phyloP scores from a whole-genome alignment of 1,140 invertebrate species.

The Diuraphis noxia region DNA sequence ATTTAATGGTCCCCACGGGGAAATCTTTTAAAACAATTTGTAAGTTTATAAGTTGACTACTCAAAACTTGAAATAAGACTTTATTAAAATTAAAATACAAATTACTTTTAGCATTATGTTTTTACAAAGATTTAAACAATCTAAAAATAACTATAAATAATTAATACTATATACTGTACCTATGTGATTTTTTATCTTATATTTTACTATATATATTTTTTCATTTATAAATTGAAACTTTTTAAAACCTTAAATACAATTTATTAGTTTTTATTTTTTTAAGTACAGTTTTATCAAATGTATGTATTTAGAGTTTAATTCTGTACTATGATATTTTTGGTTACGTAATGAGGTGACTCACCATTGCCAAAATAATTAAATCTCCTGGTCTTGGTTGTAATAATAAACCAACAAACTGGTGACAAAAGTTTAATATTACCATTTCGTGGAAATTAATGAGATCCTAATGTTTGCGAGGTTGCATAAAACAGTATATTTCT shows the following conservation, averaged over 20 bases:
- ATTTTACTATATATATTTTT: background rate
- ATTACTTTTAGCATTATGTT: background rate
- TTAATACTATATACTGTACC: background rate
- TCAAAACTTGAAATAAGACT: background rate
- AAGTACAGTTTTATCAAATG: background rate
- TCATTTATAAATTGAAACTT: background rate
- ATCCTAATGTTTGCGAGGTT: conserved; percentile 17
- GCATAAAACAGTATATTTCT: conserved; percentile 17
- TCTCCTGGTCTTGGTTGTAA: background rate
- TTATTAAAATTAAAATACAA: background rate
- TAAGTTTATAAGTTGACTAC: background rate
- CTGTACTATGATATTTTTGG: background rate
- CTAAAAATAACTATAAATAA: background rate
- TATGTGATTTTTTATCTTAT: background rate
- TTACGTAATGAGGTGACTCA: background rate
- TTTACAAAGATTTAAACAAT: background rate
- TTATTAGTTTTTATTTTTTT: too few species aligned
- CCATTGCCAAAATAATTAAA: conserved; percentile 4
- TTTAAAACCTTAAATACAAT: too few species aligned
- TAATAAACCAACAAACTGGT: background rate
- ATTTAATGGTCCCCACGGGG: background rate
- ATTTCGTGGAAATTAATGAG: conserved; percentile 11
- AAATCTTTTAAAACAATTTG: conserved; percentile 9
- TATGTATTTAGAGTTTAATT: background rate
- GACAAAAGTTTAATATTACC: conserved; percentile 26